Percentiles rank a stretch among this genome's conserved stretches.
Evolutionary conservation across 2,797 vertebrate species (phyloP).

Genomic region (Adrianichthys oophorus): DNA sequence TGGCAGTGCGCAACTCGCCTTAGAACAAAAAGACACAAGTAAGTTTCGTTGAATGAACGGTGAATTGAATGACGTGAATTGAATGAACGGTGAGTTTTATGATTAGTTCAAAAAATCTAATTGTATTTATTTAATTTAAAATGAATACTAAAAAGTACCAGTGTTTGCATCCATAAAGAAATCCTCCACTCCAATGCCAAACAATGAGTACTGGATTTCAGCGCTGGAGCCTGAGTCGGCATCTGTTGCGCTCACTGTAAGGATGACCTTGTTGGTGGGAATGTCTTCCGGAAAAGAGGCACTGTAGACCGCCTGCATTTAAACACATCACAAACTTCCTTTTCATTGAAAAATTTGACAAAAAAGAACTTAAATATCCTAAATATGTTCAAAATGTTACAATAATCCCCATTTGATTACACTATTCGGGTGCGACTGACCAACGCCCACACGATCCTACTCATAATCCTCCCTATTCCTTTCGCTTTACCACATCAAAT

Average conservation of each 20-base stretch:
- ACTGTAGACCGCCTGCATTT: slow-evolving; percentile 82
- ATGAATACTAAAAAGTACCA: slow-evolving; percentile 71
- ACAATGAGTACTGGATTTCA: slow-evolving; percentile 90
- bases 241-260: slow-evolving; percentile 89
- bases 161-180: slow-evolving; percentile 92
- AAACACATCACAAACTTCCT: slow-evolving; percentile 11
- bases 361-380: neutral
- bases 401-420: too few relatives aligned
- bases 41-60: too few relatives aligned
- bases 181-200: slow-evolving; percentile 92
- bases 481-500: too few relatives aligned
- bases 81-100: neutral
- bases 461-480: too few relatives aligned
- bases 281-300: slow-evolving; percentile 89
- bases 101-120: neutral
- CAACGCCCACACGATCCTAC: too few relatives aligned
- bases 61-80: too few relatives aligned
- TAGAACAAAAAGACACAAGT: slow-evolving; percentile 21
- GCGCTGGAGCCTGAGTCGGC: slow-evolving; percentile 92
- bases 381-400: too few relatives aligned
- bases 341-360: neutral
- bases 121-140: neutral
- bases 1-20: slow-evolving; percentile 92
- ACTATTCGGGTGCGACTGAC: too few relatives aligned
- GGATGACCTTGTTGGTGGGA: slow-evolving; percentile 84